Evolutionary conservation across 2,888 invertebrate species (phyloP), one percentile per base, ranked within the genome.

Genomic region (Parascotia fuliginaria): DNA sequence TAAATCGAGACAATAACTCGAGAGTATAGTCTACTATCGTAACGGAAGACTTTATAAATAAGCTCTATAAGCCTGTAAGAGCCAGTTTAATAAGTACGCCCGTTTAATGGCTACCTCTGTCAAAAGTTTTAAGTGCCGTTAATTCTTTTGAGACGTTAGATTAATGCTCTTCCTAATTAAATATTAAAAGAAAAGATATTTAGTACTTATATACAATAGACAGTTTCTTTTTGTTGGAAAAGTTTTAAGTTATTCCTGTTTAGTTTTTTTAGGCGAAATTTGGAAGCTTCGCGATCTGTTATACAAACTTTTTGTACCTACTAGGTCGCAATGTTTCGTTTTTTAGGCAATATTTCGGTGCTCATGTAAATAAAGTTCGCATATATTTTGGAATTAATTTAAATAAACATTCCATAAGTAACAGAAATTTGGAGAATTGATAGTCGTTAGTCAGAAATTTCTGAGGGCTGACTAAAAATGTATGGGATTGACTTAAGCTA

Each of bases 101-200:
- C 51, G 29, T 70, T 57, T 71, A 65, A 67, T 70, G 67, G 63
- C 53, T 29, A 55, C 49, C 41, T 55, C 51, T 60, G 70, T 66
- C 70, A 58, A 70, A 70, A 70, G 52, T 70, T 70, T 65, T 57
- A 59, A 65, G 56, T 63, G 55, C 46, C 55, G 55, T 62, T 65
- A 66, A 71, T 71, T 71, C 65, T 63, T 70, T 69, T 63, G 62
- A 71, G 61, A 66, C 52, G 47, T 64, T 66, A 66, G 55, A 70
- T 67, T 69, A 66, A 70, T 67, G 65, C 55, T 55, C 42, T 37
- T 47, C 65, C 52, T 72, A 67, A 67, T 70, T 70, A 67, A 72
- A 67, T 70, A 66, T 60, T 70, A 55, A 56, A 69, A 62, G 54
- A 54, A 53, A 58, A 55, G 42, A 58, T 49, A 55, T 60, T 53